Percentiles rank a stretch among this genome's conserved stretches.
Conservation (phyloP, 2,888 invertebrate genomes). For the Nebria brevicollis region DNA sequence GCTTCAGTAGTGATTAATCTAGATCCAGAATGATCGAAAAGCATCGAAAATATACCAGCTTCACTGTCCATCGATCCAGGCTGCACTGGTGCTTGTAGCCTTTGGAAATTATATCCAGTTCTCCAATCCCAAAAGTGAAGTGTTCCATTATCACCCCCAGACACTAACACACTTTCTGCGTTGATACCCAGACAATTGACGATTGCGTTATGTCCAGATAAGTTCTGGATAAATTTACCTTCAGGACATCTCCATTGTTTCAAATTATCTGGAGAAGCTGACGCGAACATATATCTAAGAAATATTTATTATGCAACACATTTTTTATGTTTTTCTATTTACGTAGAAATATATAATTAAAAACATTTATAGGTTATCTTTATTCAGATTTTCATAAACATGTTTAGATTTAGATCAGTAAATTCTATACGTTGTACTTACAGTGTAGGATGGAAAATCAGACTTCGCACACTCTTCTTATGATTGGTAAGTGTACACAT, state of each 20-base stretch:
- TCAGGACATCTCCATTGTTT: constrained; percentile 99
- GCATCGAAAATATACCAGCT: constrained; percentile 96
- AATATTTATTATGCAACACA: not conserved
- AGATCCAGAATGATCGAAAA: constrained; percentile 94
- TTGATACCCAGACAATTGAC: constrained; percentile 97
- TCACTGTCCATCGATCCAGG: constrained; percentile 99
- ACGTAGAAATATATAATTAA: no score
- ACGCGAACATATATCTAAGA: constrained; percentile 89
- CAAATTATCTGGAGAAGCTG: constrained; percentile 98
- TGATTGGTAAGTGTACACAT: constrained; percentile 96
- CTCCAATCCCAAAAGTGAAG: constrained; percentile 99
- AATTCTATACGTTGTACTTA: constrained; percentile 57
- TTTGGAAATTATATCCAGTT: constrained; percentile 98
- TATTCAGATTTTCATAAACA: no score
- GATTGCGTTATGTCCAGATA: constrained; percentile 97
- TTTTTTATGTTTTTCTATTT: constrained; percentile 8
- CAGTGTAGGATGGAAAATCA: constrained; percentile 80
- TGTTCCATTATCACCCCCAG: constrained; percentile 98
- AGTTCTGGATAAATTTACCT: constrained; percentile 95
- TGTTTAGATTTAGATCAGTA: not conserved
- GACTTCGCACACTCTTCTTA: constrained; percentile 91
- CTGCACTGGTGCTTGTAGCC: constrained; percentile 91
- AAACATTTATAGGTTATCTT: no score
- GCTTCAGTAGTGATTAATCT: constrained; percentile 97
- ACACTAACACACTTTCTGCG: constrained; percentile 94